Conservation (phyloP, 2,888 invertebrate species). For the Euplexia lucipara region DNA sequence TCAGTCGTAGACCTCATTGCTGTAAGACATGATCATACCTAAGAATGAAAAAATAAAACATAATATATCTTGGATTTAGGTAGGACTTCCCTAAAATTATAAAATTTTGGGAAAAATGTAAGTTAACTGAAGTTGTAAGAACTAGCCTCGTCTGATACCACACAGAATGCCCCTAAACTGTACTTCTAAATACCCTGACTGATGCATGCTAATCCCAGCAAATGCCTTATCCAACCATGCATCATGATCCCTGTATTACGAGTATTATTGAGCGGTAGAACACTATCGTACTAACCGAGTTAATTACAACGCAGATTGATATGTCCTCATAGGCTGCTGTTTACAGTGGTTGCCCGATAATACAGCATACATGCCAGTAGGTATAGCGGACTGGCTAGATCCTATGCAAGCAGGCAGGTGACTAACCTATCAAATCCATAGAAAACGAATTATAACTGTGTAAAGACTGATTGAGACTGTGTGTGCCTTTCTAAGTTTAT, state of each 20-base stretch:
- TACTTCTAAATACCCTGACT: background rate
- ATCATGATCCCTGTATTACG: slow-evolving; percentile 34
- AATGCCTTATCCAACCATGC: slow-evolving; percentile 60
- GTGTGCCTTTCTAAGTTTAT: too few relatives aligned
- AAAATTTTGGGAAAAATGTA: too few relatives aligned
- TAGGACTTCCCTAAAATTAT: too few relatives aligned
- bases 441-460: background rate
- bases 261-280: slow-evolving; percentile 69
- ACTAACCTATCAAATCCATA: background rate
- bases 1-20: too few relatives aligned
- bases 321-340: slow-evolving; percentile 63
- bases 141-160: background rate
- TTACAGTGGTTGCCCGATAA: slow-evolving; percentile 48
- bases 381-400: background rate
- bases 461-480: too few relatives aligned
- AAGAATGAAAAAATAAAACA: too few relatives aligned
- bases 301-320: slow-evolving; percentile 78
- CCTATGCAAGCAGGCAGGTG: background rate
- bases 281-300: slow-evolving; percentile 78
- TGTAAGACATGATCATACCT: too few relatives aligned
- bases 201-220: background rate
- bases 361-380: background rate
- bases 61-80: too few relatives aligned
- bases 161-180: background rate
- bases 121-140: too few relatives aligned